phyloP scores from a whole-genome alignment of 2,797 vertebrate species.

The Limnodromus scolopaceus region DNA sequence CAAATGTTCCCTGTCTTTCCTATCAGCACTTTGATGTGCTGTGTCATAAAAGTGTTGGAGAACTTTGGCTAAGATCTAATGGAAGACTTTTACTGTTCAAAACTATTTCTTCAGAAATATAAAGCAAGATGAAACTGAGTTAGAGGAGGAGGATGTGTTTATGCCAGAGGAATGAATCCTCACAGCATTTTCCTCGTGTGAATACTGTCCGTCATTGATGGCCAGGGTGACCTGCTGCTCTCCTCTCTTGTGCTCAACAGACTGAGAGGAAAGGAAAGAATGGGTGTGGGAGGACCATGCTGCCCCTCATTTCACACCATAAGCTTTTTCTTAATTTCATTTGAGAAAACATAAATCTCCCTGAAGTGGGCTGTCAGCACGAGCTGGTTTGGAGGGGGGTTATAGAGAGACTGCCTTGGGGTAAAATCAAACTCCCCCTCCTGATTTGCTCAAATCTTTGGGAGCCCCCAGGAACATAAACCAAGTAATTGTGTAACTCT shows the following conservation, averaged over 20 bases:
- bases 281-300: neutral
- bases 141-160: neutral
- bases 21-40: neutral
- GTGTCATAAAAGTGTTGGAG: neutral
- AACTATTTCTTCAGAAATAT: neutral
- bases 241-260: neutral
- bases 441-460: constrained; percentile 48
- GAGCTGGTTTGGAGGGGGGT: neutral
- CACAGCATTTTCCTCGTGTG: fast-evolving
- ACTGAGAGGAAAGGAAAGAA: neutral
- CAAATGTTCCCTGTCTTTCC: neutral
- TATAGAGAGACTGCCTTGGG: constrained; percentile 21
- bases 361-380: neutral
- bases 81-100: neutral
- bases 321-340: neutral
- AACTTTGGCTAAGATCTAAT: neutral
- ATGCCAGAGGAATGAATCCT: neutral
- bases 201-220: fast-evolving
- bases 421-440: constrained; percentile 13
- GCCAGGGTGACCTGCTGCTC: neutral
- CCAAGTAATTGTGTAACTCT: constrained; percentile 52
- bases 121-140: neutral
- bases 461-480: constrained; percentile 35
- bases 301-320: neutral
- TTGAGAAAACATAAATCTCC: constrained; percentile 20